These are phyloP conservation scores for Psylliodes chrysocephalus DNA, from an alignment of 2,888 invertebrate genomes.

Conservation along the genomic window DNA sequence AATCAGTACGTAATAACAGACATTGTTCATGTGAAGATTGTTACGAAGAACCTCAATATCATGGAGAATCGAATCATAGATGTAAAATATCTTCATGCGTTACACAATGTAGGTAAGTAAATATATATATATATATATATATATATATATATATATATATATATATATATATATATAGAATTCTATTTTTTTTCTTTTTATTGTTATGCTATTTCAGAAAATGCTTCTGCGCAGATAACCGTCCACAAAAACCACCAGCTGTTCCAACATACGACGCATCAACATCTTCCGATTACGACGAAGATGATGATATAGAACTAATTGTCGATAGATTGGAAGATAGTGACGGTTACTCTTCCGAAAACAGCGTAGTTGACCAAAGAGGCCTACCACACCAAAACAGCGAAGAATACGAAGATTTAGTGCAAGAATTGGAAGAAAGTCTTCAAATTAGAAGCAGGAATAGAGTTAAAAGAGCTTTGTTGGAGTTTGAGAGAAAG, in stretches of 20 bases:
- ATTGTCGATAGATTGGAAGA: constrained; percentile 13
- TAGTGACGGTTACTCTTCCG: constrained; percentile 12
- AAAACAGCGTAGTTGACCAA: constrained; percentile 1
- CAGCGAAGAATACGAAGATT: constrained; percentile 58
- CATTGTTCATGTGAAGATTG: too few relatives aligned
- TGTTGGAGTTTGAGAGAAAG: constrained; percentile 59
- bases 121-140: too few relatives aligned
- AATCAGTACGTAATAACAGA: too few relatives aligned
- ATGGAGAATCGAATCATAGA: too few relatives aligned
- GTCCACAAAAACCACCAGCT: constrained; percentile 10
- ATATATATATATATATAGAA: too few relatives aligned
- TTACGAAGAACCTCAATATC: too few relatives aligned
- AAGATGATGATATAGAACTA: constrained; percentile 19
- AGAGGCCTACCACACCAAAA: constrained; percentile 59
- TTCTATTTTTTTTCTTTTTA: background rate
- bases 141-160: too few relatives aligned
- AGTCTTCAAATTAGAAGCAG: constrained; percentile 59
- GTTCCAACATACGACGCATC: constrained; percentile 17
- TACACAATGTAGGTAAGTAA: too few relatives aligned
- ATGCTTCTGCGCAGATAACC: background rate
- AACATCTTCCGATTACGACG: constrained; percentile 19
- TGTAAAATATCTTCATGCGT: too few relatives aligned
- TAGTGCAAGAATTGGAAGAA: constrained; percentile 61
- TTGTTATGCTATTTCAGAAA: constrained; percentile 1
- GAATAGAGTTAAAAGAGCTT: constrained; percentile 58